phyloP scores from a whole-genome alignment of 2,113 vertebrate species.

The Mandrillus leucophaeus region DNA sequence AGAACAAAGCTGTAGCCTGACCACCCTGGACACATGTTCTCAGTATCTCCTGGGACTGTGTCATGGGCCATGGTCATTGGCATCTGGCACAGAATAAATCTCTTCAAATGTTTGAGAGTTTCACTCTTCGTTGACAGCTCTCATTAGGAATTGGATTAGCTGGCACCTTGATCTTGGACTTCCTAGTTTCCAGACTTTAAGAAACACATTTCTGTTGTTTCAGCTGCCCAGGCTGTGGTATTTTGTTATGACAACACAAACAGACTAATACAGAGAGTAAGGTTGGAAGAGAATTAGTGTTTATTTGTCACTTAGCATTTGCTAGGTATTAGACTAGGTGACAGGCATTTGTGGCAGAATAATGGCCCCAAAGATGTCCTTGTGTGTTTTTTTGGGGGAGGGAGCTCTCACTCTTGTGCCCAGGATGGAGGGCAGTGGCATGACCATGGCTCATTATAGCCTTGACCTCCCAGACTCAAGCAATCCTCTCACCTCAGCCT shows the following conservation, averaged over 20 bases:
- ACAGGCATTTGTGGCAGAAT: neutral
- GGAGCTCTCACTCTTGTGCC: too few species aligned
- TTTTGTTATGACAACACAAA: neutral
- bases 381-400: neutral
- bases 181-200: neutral
- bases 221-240: neutral
- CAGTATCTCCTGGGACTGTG: too few species aligned
- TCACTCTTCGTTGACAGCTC: too few species aligned
- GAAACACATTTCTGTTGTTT: neutral
- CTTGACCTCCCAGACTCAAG: too few species aligned
- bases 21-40: too few species aligned
- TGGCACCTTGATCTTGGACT: neutral
- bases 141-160: neutral
- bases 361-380: neutral
- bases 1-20: too few species aligned
- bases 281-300: neutral
- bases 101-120: too few species aligned
- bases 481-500: too few species aligned
- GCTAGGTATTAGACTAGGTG: neutral
- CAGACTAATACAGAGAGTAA: neutral
- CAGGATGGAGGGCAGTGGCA: too few species aligned
- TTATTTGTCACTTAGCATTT: neutral
- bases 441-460: too few species aligned
- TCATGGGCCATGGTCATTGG: too few species aligned
- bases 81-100: too few species aligned